Percentiles rank a stretch among this genome's conserved stretches.
Conservation (phyloP, 2,113 vertebrate species). For the Engystomops pustulosus region DNA sequence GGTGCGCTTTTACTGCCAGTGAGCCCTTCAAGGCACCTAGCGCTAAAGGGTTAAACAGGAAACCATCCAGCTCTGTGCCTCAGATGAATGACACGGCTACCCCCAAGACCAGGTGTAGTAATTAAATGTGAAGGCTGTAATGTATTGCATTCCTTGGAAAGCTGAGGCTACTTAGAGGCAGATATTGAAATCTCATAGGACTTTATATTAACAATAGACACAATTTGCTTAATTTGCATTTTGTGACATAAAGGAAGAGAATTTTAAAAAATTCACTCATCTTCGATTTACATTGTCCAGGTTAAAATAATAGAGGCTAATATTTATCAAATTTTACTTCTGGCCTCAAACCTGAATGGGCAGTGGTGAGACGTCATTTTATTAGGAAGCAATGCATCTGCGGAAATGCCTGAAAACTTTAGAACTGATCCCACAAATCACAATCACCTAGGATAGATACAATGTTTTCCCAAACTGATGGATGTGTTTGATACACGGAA, state of each 20-base stretch:
- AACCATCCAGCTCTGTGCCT: neutral
- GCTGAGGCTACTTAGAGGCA: neutral
- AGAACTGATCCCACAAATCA: neutral
- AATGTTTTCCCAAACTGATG: too few species aligned
- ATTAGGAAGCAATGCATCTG: neutral
- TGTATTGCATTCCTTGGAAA: neutral
- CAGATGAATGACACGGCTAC: neutral
- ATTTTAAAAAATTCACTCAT: neutral
- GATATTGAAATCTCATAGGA: neutral
- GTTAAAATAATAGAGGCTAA: neutral
- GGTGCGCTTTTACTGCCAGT: constrained; percentile 32
- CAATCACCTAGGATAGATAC: neutral
- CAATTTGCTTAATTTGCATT: neutral
- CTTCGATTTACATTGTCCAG: neutral
- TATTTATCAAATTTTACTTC: neutral
- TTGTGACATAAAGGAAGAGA: neutral
- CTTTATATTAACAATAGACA: neutral
- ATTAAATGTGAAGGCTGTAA: neutral
- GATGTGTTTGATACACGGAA: too few species aligned
- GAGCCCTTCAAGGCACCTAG: neutral
- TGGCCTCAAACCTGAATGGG: neutral
- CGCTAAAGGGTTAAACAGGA: neutral
- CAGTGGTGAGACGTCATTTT: too few species aligned
- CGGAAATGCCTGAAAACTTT: neutral
- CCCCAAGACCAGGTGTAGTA: neutral